Conservation (phyloP, 2,113 vertebrate species). For the Porphyrio hochstetteri region DNA sequence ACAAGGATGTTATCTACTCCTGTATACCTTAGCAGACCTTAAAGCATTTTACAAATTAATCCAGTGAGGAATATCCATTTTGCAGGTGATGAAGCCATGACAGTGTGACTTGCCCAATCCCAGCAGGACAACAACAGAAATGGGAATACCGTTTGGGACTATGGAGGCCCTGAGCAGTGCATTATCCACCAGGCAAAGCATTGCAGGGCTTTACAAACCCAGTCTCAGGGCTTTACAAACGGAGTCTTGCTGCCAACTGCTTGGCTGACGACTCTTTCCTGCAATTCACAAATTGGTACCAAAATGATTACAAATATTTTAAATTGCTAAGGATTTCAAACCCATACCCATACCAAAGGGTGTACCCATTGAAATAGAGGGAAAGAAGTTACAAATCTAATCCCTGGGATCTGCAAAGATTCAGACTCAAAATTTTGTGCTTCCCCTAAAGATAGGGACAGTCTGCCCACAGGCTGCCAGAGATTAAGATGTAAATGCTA, state of each 20-base stretch:
- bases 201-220: neutral
- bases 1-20: neutral
- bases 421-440: neutral
- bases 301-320: fast-evolving
- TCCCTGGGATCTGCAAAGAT: neutral
- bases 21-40: neutral
- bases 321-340: neutral
- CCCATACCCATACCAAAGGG: neutral
- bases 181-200: neutral
- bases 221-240: neutral
- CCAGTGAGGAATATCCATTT: neutral
- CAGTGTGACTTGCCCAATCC: neutral
- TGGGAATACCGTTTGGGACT: neutral
- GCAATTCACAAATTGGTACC: neutral
- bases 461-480: neutral
- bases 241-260: neutral
- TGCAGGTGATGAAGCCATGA: neutral
- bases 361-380: fast-evolving
- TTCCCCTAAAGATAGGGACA: neutral
- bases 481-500: neutral
- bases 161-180: fast-evolving
- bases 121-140: neutral
- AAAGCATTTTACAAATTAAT: neutral
- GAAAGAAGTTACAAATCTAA: neutral
- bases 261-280: neutral